Evolutionary conservation across 2,113 vertebrate species (phyloP).

Genomic region (Sinocyclocheilus grahami): DNA sequence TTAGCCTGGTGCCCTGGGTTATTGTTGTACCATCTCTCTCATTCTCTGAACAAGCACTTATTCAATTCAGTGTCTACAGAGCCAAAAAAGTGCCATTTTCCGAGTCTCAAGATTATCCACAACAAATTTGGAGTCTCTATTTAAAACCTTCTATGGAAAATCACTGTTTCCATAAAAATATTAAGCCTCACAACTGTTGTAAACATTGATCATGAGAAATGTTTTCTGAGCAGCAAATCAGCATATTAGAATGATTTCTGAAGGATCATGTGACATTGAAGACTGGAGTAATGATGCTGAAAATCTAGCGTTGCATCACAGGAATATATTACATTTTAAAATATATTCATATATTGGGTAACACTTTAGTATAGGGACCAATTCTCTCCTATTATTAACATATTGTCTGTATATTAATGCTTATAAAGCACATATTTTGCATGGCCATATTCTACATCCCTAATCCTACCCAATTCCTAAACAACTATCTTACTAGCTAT

Average conservation of each 20-base stretch:
- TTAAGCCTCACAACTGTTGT: background rate
- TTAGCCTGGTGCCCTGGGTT: constrained; percentile 2
- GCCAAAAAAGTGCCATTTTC: background rate
- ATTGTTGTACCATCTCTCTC: constrained; percentile 15
- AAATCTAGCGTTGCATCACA: background rate
- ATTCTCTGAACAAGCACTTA: background rate
- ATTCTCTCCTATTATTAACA: too few species aligned
- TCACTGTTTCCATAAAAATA: too few species aligned
- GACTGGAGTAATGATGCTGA: background rate
- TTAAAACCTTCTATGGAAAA: too few species aligned
- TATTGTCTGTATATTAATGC: too few species aligned
- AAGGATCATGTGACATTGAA: background rate
- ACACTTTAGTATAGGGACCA: too few species aligned
- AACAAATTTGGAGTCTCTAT: too few species aligned
- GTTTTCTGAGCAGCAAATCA: background rate
- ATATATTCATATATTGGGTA: background rate
- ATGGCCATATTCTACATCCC: too few species aligned
- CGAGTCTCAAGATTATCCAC: too few species aligned
- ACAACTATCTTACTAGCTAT: too few species aligned
- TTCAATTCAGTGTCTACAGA: background rate
- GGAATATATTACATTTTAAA: background rate
- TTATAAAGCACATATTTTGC: too few species aligned
- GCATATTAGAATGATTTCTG: background rate
- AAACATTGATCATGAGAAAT: background rate
- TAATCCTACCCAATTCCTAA: too few species aligned